phyloP scores from a whole-genome alignment of 2,888 invertebrate genomes.

The Eristalis pertinax region DNA sequence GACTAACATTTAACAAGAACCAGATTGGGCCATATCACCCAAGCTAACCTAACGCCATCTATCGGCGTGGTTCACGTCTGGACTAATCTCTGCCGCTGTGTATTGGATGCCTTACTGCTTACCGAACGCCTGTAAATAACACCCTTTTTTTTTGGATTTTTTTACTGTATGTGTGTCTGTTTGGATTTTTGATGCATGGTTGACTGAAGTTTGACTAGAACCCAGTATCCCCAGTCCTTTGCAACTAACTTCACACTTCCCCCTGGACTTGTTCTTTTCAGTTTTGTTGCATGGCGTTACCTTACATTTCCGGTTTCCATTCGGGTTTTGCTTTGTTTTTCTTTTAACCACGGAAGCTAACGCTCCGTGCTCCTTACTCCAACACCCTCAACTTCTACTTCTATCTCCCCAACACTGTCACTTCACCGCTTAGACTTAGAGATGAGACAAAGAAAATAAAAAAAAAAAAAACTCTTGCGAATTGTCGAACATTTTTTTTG shows the following conservation, averaged over 20 bases:
- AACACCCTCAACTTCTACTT: background rate
- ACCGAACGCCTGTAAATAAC: background rate
- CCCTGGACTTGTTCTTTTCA: background rate
- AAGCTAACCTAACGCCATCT: background rate
- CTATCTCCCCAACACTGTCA: background rate
- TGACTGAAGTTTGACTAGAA: conserved; percentile 10
- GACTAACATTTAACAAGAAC: background rate
- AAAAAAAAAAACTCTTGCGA: background rate
- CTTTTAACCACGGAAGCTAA: background rate
- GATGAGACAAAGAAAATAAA: background rate
- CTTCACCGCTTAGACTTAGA: background rate
- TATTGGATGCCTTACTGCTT: background rate
- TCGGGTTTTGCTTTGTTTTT: background rate
- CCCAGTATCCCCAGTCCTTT: background rate
- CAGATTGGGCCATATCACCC: background rate
- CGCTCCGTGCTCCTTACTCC: background rate
- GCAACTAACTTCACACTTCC: background rate
- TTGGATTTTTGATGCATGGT: conserved; percentile 20
- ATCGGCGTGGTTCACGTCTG: background rate
- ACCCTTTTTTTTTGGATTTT: background rate
- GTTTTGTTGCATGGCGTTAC: background rate
- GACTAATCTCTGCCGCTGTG: background rate
- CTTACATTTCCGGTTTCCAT: background rate
- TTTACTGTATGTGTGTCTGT: background rate
- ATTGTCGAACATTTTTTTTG: background rate